Conservation (phyloP, 2,113 vertebrate species). For the Columba livia region DNA sequence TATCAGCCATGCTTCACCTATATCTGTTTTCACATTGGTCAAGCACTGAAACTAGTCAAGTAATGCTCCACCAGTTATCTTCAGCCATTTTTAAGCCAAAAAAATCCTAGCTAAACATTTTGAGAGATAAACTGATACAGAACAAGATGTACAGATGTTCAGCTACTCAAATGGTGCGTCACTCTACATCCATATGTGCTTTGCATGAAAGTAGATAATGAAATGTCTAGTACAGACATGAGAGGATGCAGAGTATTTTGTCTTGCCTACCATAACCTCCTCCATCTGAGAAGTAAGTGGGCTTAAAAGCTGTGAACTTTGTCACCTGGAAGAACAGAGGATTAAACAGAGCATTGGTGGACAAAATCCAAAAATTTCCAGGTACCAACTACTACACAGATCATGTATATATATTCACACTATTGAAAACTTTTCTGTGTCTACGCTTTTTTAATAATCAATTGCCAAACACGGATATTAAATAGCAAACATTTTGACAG, state of each 20-base stretch:
- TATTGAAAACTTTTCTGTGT: background rate
- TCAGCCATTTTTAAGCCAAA: background rate
- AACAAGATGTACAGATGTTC: background rate
- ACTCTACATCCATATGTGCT: background rate
- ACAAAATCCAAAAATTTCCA: background rate
- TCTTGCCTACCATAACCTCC: background rate
- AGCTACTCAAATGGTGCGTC: background rate
- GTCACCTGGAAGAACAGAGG: background rate
- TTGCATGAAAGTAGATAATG: background rate
- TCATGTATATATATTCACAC: background rate
- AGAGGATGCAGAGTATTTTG: background rate
- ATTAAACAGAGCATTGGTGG: background rate
- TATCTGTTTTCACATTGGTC: background rate
- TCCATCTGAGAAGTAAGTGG: background rate
- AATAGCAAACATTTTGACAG: constrained; percentile 58
- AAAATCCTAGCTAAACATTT: background rate
- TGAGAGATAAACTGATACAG: background rate
- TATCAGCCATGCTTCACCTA: background rate
- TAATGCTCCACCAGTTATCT: background rate
- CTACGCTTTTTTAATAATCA: background rate
- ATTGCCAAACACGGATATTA: constrained; percentile 14
- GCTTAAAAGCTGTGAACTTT: background rate
- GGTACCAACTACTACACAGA: background rate
- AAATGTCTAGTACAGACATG: background rate
- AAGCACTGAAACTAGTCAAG: background rate